Conservation (phyloP, 2,888 invertebrate species). For the Amblyjoppa fuscipennis region DNA sequence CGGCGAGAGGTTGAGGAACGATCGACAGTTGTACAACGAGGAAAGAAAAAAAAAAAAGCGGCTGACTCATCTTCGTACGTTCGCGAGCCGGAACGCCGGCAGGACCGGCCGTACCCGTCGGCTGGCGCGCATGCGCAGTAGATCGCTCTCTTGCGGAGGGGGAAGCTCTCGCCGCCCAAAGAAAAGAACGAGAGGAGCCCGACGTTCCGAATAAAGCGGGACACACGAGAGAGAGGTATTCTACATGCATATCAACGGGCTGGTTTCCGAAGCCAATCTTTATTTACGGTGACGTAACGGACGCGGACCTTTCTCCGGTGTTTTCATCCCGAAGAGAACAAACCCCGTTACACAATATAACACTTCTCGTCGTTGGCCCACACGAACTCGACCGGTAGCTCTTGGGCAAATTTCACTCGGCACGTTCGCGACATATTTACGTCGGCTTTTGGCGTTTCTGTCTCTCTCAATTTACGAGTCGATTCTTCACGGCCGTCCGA, state of each 20-base stretch:
- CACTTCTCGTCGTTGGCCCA: slow-evolving; percentile 70
- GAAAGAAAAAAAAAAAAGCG: slow-evolving; percentile 37
- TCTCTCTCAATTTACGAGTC: slow-evolving; percentile 30
- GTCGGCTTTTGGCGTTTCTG: slow-evolving; percentile 20
- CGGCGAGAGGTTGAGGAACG: slow-evolving; percentile 60
- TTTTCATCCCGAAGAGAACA: slow-evolving; percentile 64
- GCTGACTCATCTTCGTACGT: slow-evolving; percentile 56
- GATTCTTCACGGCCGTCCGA: slow-evolving; percentile 2
- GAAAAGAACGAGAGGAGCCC: slow-evolving; percentile 10
- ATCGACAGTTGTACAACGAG: slow-evolving; percentile 33
- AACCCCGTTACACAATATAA: slow-evolving; percentile 71
- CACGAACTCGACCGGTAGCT: slow-evolving; percentile 69
- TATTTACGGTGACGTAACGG: slow-evolving; percentile 80
- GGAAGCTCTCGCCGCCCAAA: slow-evolving; percentile 42
- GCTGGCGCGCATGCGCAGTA: slow-evolving; percentile 13
- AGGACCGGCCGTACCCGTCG: slow-evolving; percentile 39
- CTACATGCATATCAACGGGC: slow-evolving; percentile 18
- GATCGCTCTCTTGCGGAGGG: slow-evolving; percentile 38
- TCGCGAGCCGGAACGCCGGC: slow-evolving; percentile 19
- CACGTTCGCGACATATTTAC: slow-evolving; percentile 33
- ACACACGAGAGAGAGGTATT: slow-evolving; percentile 35
- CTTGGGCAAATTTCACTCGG: slow-evolving; percentile 73
- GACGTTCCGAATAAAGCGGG: slow-evolving; percentile 40
- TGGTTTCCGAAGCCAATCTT: slow-evolving; percentile 70
- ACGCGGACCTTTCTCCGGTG: slow-evolving; percentile 76